Evolutionary conservation across 2,113 vertebrate genomes (phyloP), one percentile per base, ranked within the genome.

Genomic region (Paedocypris sp.): DNA sequence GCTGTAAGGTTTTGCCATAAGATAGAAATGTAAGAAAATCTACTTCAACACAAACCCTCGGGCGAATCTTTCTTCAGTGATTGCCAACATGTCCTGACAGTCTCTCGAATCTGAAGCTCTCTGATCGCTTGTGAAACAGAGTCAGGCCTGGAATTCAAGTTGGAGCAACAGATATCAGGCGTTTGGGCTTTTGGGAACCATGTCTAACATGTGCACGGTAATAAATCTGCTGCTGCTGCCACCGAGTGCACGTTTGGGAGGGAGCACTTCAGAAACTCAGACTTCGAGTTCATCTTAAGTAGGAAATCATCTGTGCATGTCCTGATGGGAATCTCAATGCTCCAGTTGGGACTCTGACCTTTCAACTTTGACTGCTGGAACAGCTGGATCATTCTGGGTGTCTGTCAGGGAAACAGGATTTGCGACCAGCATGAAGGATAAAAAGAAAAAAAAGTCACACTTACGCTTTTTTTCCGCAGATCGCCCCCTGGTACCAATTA

Each of bases 391-490:
- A 71, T 74, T 73, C 70, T 70, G 66, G n/a, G 41, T 49, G 18
- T 29, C 36, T 31, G 16, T 20, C 45, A 41, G 43, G 46, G 48
- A 68, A 41, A 53, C 48, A 45, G 39, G 11, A 5, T 57, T 18
- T 12, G 38, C 15, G 35, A 29, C n/a, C 39, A 22, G 26, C 19
- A 32, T 25, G 23, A 5, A 50, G 22, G n/a, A n/a, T n/a, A n/a
- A n/a, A 52, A 71, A 56, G 62, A 23, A 54, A 35, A 42, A 79
- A 70, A 68, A 60, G 12, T 5, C 35, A 53, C 57, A 97, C 95
- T 94, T 83, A 99, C 95, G 95, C 89, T 87, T 92, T 91, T 72
- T 91, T 98, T 61, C 92, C 93, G 73, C 95, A 99, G 81, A 99
- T 97, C 72, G 91, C 59, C 75, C 88, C 87, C 59, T 88, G 88